phyloP scores from a whole-genome alignment of 2,113 vertebrate genomes.

The Sylvia atricapilla region DNA sequence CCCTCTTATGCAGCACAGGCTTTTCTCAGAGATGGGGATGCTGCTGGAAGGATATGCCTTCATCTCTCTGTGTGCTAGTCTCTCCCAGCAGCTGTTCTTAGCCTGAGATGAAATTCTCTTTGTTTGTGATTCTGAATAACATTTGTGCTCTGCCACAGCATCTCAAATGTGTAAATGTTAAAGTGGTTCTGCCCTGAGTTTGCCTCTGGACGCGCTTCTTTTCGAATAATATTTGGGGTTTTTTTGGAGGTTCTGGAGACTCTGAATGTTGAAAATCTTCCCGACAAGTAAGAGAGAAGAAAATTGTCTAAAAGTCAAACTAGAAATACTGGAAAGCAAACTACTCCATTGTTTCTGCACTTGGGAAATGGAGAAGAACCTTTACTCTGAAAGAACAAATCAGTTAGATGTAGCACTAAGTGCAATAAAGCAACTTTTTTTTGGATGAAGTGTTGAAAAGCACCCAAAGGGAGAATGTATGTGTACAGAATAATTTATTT shows the following conservation, averaged over 20 bases:
- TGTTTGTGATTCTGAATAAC: conserved; percentile 45
- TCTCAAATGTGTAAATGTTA: not conserved
- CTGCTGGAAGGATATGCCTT: not conserved
- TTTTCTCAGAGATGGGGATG: not conserved
- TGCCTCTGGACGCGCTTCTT: not conserved
- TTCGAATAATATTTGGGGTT: not conserved
- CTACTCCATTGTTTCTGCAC: not conserved
- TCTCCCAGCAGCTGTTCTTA: conserved; percentile 21
- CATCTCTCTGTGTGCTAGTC: not conserved
- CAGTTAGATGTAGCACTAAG: not conserved
- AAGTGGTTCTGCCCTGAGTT: not conserved
- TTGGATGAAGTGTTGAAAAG: not conserved
- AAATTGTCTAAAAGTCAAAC: not conserved
- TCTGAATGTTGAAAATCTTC: not conserved
- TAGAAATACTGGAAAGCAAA: not conserved
- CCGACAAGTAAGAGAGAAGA: not conserved
- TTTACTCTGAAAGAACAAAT: not conserved
- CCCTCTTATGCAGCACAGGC: not conserved
- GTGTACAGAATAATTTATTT: not conserved
- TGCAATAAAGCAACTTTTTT: not conserved
- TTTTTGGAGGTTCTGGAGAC: not conserved
- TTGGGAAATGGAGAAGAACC: not conserved
- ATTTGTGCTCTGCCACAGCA: conserved; percentile 26
- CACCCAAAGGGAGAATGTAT: not conserved
- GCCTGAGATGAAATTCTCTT: conserved; percentile 40